These are phyloP conservation scores for Epinotia bilunana DNA, from an alignment of 2,888 invertebrate genomes.

Conservation along the genomic window DNA sequence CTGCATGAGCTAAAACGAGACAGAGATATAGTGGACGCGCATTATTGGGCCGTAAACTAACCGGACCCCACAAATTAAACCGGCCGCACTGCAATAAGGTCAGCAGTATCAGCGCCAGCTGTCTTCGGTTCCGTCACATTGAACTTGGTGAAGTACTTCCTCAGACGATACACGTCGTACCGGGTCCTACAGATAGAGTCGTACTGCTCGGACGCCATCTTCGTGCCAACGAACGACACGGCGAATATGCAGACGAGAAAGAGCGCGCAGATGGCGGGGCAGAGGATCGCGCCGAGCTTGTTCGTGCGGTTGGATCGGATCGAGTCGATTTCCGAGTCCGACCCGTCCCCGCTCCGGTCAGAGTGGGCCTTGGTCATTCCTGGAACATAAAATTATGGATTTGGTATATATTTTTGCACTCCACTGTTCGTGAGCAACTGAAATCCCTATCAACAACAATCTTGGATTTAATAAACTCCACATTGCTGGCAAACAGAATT, in stretches of 20 bases:
- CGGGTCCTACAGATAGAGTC: constrained; percentile 58
- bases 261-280: constrained; percentile 71
- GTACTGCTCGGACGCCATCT: constrained; percentile 70
- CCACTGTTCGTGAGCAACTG: too few relatives aligned
- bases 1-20: too few relatives aligned
- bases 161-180: constrained; percentile 17
- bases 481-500: too few relatives aligned
- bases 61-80: background rate
- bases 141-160: constrained; percentile 6
- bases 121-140: constrained; percentile 10
- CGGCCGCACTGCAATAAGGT: background rate
- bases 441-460: too few relatives aligned
- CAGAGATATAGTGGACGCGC: too few relatives aligned
- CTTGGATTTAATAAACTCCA: too few relatives aligned
- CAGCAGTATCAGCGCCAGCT: background rate
- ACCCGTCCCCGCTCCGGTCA: constrained; percentile 53
- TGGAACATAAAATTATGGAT: constrained; percentile 50
- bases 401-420: too few relatives aligned
- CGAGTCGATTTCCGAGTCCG: constrained; percentile 60
- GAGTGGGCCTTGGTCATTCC: constrained; percentile 65
- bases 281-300: constrained; percentile 69
- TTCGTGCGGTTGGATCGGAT: constrained; percentile 51
- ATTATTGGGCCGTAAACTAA: too few relatives aligned
- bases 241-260: constrained; percentile 66
- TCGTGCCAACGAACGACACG: constrained; percentile 65